Conservation (phyloP, 2,113 vertebrate species). For the Gymnarchus niloticus region DNA sequence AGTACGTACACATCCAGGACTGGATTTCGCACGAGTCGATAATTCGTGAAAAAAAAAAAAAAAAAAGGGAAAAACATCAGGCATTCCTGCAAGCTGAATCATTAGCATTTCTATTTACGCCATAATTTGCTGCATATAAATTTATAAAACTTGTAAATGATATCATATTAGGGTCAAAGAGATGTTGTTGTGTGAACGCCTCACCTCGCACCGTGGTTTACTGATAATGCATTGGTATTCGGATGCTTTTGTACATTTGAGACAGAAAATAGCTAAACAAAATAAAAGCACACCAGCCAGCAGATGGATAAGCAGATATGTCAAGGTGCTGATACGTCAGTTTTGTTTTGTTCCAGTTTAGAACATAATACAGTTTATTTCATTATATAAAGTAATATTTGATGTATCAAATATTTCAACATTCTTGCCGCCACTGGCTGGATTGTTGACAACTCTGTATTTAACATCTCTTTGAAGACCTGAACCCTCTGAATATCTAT, state of each 20-base stretch:
- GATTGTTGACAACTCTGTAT: not conserved
- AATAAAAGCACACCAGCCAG: not conserved
- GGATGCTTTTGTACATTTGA: not conserved
- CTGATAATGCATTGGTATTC: too few relatives aligned
- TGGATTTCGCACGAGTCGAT: slow-evolving; percentile 46
- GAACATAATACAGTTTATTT: too few relatives aligned
- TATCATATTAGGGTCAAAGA: not conserved
- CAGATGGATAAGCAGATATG: not conserved
- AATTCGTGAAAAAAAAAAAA: slow-evolving; percentile 15
- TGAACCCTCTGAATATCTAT: slow-evolving; percentile 13
- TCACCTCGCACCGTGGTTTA: too few relatives aligned
- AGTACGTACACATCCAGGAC: slow-evolving; percentile 94
- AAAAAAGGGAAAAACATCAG: slow-evolving; percentile 6
- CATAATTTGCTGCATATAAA: too few relatives aligned
- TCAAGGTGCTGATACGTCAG: not conserved
- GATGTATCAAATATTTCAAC: slow-evolving; percentile 30
- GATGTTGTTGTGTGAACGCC: not conserved
- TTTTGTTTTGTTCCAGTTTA: not conserved
- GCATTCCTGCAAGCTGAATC: slow-evolving; percentile 26
- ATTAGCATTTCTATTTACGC: slow-evolving; percentile 7
- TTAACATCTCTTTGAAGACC: not conserved
- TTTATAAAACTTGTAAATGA: not conserved
- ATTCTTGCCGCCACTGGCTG: not conserved
- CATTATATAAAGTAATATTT: not conserved
- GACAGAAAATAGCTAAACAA: not conserved